Evolutionary conservation across 2,888 invertebrate genomes (phyloP), one percentile per base, ranked within the genome.

Genomic region (Malthinus seriepunctatus): DNA sequence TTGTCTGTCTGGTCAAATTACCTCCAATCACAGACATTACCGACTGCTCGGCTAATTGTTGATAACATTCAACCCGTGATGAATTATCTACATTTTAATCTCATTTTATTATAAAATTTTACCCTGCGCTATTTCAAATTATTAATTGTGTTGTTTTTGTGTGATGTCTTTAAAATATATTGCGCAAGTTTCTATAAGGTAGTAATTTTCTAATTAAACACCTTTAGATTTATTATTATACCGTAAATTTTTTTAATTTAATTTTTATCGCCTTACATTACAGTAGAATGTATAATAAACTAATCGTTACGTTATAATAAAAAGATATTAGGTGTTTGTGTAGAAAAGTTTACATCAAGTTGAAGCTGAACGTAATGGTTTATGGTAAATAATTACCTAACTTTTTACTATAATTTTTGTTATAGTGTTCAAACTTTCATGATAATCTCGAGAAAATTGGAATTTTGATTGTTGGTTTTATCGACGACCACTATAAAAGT

Each of bases 1-100:
- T 74, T 73, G 72, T 72, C 73, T 71, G 73, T 73, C 73, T 69
- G 71, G 56, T 73, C 71, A 72, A 74, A 74, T 73, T 73, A 73
- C 71, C 70, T 71, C 71, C 71, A 72, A 74, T 74, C 73, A 73
- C 71, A 71, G 72, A 71, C 70, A 73, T 74, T 72, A 73, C 70
- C 67, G 68, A 63, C 69, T 71, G 69, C 67, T 65, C 70, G 68
- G 69, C 71, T 74, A 73, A 74, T 74, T 74, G 71, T 71, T 72
- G 72, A 73, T 73, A 73, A 74, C 72, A 72, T 74, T 69, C 69
- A 68, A 65, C 47, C 64, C 64, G 64, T 71, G 71, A 71, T 71
- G 70, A 71, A 73, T 72, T 71, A 71, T 71, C 70, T 69, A 63
- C 66, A 65, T 71, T 71, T 72, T 72, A 69, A 71, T 72, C 68